These are phyloP conservation scores for Julus scanicus DNA, from an alignment of 2,888 invertebrate species.

Conservation along the genomic window DNA sequence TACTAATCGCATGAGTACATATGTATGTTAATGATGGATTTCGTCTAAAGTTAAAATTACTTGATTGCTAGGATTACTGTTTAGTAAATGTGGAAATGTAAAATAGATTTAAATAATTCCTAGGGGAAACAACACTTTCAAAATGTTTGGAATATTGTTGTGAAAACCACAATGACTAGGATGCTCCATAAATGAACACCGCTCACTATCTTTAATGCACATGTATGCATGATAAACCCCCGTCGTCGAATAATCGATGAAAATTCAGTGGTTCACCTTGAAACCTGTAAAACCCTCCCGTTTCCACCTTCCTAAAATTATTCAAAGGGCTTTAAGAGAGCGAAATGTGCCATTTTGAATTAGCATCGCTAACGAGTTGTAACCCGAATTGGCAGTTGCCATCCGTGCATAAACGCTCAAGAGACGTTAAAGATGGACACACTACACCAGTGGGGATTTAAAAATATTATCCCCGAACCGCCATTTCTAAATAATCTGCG, in stretches of 20 bases:
- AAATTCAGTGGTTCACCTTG: background rate
- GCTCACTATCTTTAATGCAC: background rate
- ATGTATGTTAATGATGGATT: too few species aligned
- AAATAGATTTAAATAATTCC: too few species aligned
- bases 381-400: background rate
- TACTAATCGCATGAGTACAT: too few species aligned
- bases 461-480: background rate
- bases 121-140: too few species aligned
- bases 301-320: too few species aligned
- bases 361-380: background rate
- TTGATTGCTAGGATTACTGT: too few species aligned
- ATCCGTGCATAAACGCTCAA: background rate
- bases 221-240: background rate
- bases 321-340: too few species aligned
- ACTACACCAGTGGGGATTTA: background rate
- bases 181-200: background rate
- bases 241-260: background rate
- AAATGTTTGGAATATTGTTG: too few species aligned
- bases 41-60: too few species aligned
- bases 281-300: background rate
- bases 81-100: too few species aligned
- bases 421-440: background rate
- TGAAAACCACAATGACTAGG: too few species aligned
- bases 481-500: conserved; percentile 23
- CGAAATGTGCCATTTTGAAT: background rate